Base-by-base conservation (phyloP, 2,888 invertebrate species). In the Marasmarcha lunaedactyla region DNA sequence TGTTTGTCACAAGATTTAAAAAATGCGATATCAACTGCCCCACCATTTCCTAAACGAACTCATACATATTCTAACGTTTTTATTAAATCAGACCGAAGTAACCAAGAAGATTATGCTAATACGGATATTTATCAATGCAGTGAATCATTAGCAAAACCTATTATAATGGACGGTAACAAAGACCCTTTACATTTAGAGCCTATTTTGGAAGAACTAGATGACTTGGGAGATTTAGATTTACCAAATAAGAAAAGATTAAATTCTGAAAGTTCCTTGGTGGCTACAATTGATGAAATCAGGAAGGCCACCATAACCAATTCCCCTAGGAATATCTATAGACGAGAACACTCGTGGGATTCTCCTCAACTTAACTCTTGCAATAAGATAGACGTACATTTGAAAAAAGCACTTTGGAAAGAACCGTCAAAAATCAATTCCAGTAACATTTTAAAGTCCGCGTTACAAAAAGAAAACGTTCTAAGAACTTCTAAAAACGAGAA, bases 241-340 rank as follows among this genome's bases (percentile, higher is more conserved):
- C 59, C 67, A 15, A 68, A 55, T 48, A 71, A 84, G 57, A 69
- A 81, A 51, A 63, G 74, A 46, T 56, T 78, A 33, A 83, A 76
- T 54, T 84, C 85, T 14, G 85, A 85, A 55, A 87, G 87, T 56
- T 86, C 87, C 5, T 62, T 88, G 5, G 88, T 88, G 5, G 87
- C 87, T 9, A 88, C 88, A 1, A 88, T 88, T 43, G 88, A 88
- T 54, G 87, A 88, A 68, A 88, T 88, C 33, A 70, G 87, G 34
- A 85, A 84, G 51, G 84, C 81, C 33, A 84, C 86, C 2, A 77
- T 76, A 1, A 84, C 85, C 12, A 86, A 86, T 56, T 87, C 86
- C 2, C 87, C 86, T 3, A 73, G 85, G 52, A 84, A 85, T 54
- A 63, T 85, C 41, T 87, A 85, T 55, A 71, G 86, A 45, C 72